Base-by-base conservation (phyloP, 2,797 vertebrate species). In the Nyctalus aviator region DNA sequence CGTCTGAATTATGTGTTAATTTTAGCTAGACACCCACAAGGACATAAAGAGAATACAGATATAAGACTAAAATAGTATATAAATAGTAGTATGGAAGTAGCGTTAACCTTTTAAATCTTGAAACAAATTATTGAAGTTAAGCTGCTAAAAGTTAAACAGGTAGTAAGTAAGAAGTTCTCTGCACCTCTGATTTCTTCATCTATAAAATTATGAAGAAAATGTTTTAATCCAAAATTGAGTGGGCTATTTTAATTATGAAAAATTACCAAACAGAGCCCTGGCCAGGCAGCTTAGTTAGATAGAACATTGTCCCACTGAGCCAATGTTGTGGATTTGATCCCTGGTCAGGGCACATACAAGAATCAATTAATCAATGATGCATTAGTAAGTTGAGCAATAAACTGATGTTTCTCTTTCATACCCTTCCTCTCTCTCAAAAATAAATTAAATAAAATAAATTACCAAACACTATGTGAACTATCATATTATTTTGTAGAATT, bases 401-500 rank as follows among this genome's bases (percentile, higher is more conserved):
- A n/a, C n/a, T 64, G 30, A 64, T 64, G 62, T 64, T 64, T 64
- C 27, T 64, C 30, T 64, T n/a, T n/a, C 62, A n/a, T n/a, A 64
- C 14, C 30, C 27, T 64, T 64, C 27, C 14, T 64, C 30, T 64
- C 62, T 64, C 62, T 64, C 25, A 62, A 66, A 66, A 66, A 66
- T 66, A n/a, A 64, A n/a, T 64, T n/a, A n/a, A 64, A n/a, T n/a
- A 18, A 64, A 66, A 66, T 30, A 30, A 76, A 13, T 48, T 92
- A 76, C 20, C 25, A 75, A 57, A 44, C 14, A 83, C 4, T 48
- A 25, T 35, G 14, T 68, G 5, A 18, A 44, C 17, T 37, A 46
- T 78, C 1, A 30, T 68, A 68, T 84, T 87, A 75, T 86, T 94
- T 91, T 91, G 10, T 37, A 83, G 4, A 91, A 62, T 82, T 92